These are phyloP conservation scores for Morpho deidamia DNA, from an alignment of 2,888 invertebrate species.

Conservation along the genomic window DNA sequence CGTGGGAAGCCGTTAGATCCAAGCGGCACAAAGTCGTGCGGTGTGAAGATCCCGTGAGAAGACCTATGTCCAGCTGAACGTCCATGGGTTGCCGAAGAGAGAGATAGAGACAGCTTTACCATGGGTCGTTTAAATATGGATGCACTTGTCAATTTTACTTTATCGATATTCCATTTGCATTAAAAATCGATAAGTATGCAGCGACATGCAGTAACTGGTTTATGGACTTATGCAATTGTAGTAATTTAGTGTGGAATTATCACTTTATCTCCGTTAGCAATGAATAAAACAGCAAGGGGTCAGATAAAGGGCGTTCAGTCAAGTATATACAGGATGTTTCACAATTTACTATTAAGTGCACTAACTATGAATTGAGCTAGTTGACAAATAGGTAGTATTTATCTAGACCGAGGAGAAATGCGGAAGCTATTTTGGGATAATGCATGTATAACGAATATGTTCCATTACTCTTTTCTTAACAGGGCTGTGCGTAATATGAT, in stretches of 20 bases:
- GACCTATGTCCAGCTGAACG: too few species aligned
- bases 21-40: too few species aligned
- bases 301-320: constrained; percentile 6
- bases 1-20: too few species aligned
- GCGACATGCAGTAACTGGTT: constrained; percentile 1
- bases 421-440: too few species aligned
- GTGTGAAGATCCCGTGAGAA: too few species aligned
- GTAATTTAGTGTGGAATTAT: constrained; percentile 13
- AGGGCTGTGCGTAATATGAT: too few species aligned
- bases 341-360: background rate
- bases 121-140: background rate
- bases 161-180: constrained; percentile 6
- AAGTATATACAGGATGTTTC: background rate
- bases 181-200: constrained; percentile 3
- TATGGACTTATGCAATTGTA: constrained; percentile 14
- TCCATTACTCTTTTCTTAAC: too few species aligned
- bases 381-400: too few species aligned
- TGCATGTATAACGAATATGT: too few species aligned
- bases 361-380: background rate
- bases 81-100: too few species aligned
- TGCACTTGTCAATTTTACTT: constrained; percentile 5
- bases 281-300: constrained; percentile 28
- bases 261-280: constrained; percentile 19
- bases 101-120: too few species aligned
- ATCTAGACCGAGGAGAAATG: too few species aligned